Evolutionary conservation across 2,888 invertebrate species (phyloP), one percentile per base, ranked within the genome.

Genomic region (Pemphredon lugubris): DNA sequence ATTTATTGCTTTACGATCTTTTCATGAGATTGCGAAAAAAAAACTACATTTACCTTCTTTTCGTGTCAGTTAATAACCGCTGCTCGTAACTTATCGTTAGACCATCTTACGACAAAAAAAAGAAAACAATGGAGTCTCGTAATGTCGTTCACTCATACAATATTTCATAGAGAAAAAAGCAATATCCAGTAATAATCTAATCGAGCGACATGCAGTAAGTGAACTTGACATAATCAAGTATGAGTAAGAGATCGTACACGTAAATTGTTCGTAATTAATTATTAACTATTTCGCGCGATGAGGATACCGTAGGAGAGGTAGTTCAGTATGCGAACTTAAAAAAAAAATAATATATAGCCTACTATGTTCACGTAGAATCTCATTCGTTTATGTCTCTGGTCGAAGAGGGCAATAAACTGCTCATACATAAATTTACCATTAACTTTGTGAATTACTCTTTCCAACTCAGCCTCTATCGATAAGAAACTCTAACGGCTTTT

Each of bases 121-220:
- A 1, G n/a, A 48, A 32, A 39, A 30, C 16, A 11, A 32, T 48
- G 23, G 9, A 47, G 26, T 6, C 40, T 58, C 50, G 54, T 21
- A 57, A 44, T 45, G 21, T 44, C 58, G 60, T 75, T 69, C 57
- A 63, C 72, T 37, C 61, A 53, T 60, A 61, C 54, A 53, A 67
- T 50, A 63, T 60, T 60, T 71, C 47, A 50, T 70, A 72, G 50
- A 26, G 66, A 69, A 74, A 60, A 70, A 82, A 81, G 81, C 80
- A 81, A 81, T 82, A 80, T 74, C 61, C 66, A 77, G 73, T 77
- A 82, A 79, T 82, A 82, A 75, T 73, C 48, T 63, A 64, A 67
- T n/a, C 53, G 32, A 73, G 37, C 39, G 57, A 51, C 30, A 58
- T 37, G 55, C 40, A 32, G 21, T 54, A 57, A 63, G 26, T 39